Evolutionary conservation across 2,888 invertebrate genomes (phyloP).

Genomic region (Dorcus hopei): DNA sequence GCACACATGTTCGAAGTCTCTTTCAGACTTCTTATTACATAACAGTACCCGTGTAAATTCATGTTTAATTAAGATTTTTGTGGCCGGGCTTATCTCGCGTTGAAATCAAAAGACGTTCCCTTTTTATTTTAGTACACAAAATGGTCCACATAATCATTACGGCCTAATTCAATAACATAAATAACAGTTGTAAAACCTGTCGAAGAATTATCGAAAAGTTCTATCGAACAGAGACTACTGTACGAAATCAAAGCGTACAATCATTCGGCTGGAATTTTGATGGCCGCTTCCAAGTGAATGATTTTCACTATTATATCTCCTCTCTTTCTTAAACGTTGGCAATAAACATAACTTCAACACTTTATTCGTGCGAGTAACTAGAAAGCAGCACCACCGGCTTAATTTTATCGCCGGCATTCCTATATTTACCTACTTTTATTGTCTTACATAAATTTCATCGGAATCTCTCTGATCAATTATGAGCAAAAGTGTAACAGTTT

Average conservation of each 20-base stretch:
- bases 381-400: background rate
- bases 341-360: slow-evolving; percentile 12
- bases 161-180: slow-evolving; percentile 21
- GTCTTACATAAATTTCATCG: too few species aligned
- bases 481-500: too few species aligned
- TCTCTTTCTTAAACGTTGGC: too few species aligned
- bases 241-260: slow-evolving; percentile 16
- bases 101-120: background rate
- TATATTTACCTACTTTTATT: too few species aligned
- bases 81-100: background rate
- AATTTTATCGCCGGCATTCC: slow-evolving; percentile 11
- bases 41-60: background rate
- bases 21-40: too few species aligned
- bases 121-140: slow-evolving; percentile 11
- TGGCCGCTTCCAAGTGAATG: background rate
- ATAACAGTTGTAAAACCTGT: slow-evolving; percentile 24
- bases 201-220: slow-evolving; percentile 24
- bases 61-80: background rate
- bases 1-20: too few species aligned
- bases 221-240: slow-evolving; percentile 22
- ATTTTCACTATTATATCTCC: too few species aligned
- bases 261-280: slow-evolving; percentile 21
- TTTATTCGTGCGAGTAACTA: slow-evolving; percentile 16
- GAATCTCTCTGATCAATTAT: too few species aligned
- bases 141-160: slow-evolving; percentile 20